These are phyloP conservation scores for Cryptocephalus primarius DNA, from an alignment of 2,888 invertebrate species.

Conservation along the genomic window DNA sequence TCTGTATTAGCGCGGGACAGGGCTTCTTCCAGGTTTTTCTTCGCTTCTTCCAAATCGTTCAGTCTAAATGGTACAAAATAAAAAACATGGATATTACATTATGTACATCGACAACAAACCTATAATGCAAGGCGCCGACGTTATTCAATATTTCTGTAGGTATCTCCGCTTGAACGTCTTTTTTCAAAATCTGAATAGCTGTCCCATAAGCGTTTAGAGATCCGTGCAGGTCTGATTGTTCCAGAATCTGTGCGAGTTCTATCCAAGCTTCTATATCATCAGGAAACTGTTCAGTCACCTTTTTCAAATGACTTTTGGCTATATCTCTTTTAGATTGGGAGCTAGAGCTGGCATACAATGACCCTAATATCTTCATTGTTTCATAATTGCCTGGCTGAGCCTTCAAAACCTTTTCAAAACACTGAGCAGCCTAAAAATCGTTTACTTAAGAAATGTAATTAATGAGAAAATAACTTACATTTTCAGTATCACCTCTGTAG, in stretches of 20 bases:
- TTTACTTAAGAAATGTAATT: not conserved
- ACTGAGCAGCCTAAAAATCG: constrained; percentile 74
- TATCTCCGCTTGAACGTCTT: constrained; percentile 87
- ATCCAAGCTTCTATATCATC: constrained; percentile 99
- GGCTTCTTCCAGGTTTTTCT: constrained; percentile 75
- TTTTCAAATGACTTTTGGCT: constrained; percentile 87
- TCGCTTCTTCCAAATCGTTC: constrained; percentile 77
- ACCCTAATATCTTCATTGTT: constrained; percentile 98
- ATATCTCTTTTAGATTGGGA: constrained; percentile 87
- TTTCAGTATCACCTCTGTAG: constrained; percentile 88
- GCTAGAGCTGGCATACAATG: constrained; percentile 83
- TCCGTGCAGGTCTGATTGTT: constrained; percentile 83
- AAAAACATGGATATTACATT: not conserved
- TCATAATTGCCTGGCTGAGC: constrained; percentile 97
- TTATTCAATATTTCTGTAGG: constrained; percentile 98
- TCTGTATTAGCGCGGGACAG: constrained; percentile 74
- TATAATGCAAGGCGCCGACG: constrained; percentile 85
- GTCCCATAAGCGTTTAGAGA: constrained; percentile 88
- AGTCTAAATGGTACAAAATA: constrained; percentile 41
- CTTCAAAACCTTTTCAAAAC: constrained; percentile 97
- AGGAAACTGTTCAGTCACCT: constrained; percentile 92
- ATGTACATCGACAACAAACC: constrained; percentile 27
- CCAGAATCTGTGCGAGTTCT: constrained; percentile 94
- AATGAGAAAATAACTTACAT: constrained; percentile 46
- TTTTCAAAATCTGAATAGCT: constrained; percentile 83